Evolutionary conservation across 2,797 vertebrate species (phyloP).

Genomic region (Pitangus sulphuratus): DNA sequence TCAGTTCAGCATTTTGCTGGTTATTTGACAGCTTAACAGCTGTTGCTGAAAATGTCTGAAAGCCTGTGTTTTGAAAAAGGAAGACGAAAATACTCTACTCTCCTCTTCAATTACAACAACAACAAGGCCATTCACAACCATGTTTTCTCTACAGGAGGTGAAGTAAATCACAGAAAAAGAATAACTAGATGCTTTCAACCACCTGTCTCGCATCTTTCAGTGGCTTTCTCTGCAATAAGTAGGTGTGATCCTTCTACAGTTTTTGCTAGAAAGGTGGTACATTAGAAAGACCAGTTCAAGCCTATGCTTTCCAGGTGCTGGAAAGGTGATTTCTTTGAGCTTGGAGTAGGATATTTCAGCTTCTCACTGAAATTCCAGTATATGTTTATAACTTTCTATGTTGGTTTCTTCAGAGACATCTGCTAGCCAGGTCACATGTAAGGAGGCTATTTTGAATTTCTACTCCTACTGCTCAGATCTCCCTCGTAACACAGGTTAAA

Average conservation of each 20-base stretch:
- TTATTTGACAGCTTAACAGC: constrained; percentile 56
- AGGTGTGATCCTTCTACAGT: background rate
- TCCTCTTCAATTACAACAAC: constrained; percentile 43
- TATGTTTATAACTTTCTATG: fast-evolving
- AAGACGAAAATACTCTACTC: constrained; percentile 46
- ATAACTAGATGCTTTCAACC: background rate
- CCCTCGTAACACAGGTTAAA: background rate
- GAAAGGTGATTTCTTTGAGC: background rate
- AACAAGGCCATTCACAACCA: constrained; percentile 15
- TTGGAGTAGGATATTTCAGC: background rate
- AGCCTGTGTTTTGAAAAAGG: constrained; percentile 53
- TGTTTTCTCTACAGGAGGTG: background rate
- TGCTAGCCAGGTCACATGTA: background rate
- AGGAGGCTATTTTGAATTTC: background rate
- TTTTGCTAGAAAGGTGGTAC: background rate
- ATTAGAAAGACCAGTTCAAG: background rate
- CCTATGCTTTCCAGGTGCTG: background rate
- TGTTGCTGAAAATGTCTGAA: constrained; percentile 52
- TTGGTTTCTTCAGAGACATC: background rate
- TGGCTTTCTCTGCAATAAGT: background rate
- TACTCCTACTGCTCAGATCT: background rate
- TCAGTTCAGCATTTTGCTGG: constrained; percentile 33
- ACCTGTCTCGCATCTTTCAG: background rate
- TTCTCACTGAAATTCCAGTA: background rate
- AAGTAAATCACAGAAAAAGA: background rate